phyloP scores from a whole-genome alignment of 2,888 invertebrate species.

The Heliconius charithonia region DNA sequence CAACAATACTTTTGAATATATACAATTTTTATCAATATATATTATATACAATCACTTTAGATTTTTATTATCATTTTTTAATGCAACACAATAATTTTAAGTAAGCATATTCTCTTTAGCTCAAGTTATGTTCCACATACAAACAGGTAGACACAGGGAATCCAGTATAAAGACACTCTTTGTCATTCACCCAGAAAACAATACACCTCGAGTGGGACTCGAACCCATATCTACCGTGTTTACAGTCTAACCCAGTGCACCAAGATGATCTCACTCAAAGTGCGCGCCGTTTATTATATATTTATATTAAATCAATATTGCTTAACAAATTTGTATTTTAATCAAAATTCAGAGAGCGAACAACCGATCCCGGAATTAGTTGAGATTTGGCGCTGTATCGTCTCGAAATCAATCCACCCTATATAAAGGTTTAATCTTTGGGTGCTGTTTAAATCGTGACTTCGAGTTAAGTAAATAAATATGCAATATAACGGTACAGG shows the following conservation, averaged over 20 bases:
- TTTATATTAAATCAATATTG: conserved; percentile 16
- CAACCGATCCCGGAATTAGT: conserved; percentile 62
- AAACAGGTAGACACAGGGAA: no score
- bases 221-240: no score
- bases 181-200: no score
- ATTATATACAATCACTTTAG: no score
- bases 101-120: no score
- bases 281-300: background rate
- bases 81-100: conserved; percentile 5
- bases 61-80: background rate
- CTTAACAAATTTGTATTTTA: conserved; percentile 47
- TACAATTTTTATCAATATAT: no score
- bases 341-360: conserved; percentile 59
- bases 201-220: no score
- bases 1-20: no score
- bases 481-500: conserved; percentile 80
- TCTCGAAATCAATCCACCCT: conserved; percentile 81
- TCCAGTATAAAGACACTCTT: no score
- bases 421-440: conserved; percentile 82
- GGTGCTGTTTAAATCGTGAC: conserved; percentile 79
- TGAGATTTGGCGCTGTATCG: conserved; percentile 67
- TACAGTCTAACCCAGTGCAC: no score
- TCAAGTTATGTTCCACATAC: no score
- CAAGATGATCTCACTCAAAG: background rate
- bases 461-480: conserved; percentile 79